Conservation (phyloP, 2,888 invertebrate species). For the Perizoma flavofasciatum region DNA sequence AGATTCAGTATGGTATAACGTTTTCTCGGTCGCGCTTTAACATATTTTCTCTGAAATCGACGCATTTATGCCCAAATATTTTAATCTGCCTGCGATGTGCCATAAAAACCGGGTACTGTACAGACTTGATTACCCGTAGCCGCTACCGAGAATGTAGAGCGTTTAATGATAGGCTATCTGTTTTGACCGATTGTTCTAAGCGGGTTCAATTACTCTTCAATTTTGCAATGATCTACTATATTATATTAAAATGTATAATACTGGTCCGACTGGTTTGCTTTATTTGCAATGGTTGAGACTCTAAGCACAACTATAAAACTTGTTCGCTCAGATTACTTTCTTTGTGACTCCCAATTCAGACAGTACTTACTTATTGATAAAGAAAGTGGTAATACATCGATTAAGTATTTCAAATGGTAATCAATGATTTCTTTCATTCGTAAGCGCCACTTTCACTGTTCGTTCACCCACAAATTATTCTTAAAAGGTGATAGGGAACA, state of each 20-base stretch:
- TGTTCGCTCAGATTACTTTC: slow-evolving; percentile 5
- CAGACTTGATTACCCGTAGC: slow-evolving; percentile 49
- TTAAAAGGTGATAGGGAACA: slow-evolving; percentile 61
- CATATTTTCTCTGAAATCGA: neutral
- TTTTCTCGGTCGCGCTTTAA: neutral
- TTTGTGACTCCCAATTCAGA: neutral
- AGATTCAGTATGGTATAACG: neutral
- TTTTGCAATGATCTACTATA: slow-evolving; percentile 28
- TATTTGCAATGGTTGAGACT: slow-evolving; percentile 8
- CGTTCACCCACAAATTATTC: slow-evolving; percentile 59
- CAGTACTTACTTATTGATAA: neutral
- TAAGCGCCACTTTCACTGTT: slow-evolving; percentile 65
- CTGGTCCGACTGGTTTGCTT: slow-evolving; percentile 6
- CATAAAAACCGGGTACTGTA: slow-evolving; percentile 3
- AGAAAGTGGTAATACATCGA: slow-evolving; percentile 28
- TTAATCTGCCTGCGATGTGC: neutral
- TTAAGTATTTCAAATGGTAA: slow-evolving; percentile 39
- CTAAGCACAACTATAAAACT: slow-evolving; percentile 1
- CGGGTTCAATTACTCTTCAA: slow-evolving; percentile 34
- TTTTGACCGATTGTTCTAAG: slow-evolving; percentile 45
- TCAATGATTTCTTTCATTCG: slow-evolving; percentile 48
- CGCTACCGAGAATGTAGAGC: slow-evolving; percentile 43
- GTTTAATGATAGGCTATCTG: slow-evolving; percentile 53
- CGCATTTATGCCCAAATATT: too few relatives aligned
- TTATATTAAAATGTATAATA: slow-evolving; percentile 1